Percentiles rank a stretch among this genome's conserved stretches.
phyloP scores from a whole-genome alignment of 2,888 invertebrate genomes.

The Tineola bisselliella region DNA sequence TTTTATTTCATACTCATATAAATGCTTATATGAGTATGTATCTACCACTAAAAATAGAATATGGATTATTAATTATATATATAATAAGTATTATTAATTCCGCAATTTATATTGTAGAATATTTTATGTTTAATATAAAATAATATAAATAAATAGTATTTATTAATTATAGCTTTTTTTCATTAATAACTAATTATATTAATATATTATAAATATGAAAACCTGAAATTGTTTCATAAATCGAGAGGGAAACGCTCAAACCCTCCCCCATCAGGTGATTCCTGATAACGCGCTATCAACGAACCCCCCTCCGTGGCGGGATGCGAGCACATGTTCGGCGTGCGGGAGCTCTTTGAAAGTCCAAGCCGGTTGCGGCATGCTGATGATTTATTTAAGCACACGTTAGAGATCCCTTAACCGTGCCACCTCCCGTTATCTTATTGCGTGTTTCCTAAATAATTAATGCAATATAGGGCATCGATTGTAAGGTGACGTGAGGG shows the following conservation, averaged over 20 bases:
- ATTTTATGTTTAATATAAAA: too few species aligned
- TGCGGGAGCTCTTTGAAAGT: background rate
- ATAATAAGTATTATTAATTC: too few species aligned
- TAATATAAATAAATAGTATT: too few species aligned
- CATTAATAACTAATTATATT: too few species aligned
- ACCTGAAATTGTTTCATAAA: too few species aligned
- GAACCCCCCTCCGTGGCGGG: background rate
- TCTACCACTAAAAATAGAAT: too few species aligned
- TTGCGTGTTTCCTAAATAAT: conserved; percentile 70
- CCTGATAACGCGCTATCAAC: conserved; percentile 15
- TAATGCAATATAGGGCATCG: conserved; percentile 70
- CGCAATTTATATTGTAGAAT: too few species aligned
- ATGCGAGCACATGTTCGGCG: background rate
- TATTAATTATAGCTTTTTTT: too few species aligned
- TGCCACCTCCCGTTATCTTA: conserved; percentile 67
- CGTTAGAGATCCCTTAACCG: conserved; percentile 55
- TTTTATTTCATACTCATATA: background rate
- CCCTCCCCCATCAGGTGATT: background rate
- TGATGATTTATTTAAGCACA: conserved; percentile 59
- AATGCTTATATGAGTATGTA: too few species aligned
- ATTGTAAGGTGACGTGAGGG: conserved; percentile 63
- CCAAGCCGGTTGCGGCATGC: background rate
- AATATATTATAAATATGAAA: too few species aligned
- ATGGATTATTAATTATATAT: too few species aligned
- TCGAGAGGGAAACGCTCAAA: background rate